Evolutionary conservation across 2,797 vertebrate genomes (phyloP), one percentile per base, ranked within the genome.

Genomic region (Cossypha polioptera): DNA sequence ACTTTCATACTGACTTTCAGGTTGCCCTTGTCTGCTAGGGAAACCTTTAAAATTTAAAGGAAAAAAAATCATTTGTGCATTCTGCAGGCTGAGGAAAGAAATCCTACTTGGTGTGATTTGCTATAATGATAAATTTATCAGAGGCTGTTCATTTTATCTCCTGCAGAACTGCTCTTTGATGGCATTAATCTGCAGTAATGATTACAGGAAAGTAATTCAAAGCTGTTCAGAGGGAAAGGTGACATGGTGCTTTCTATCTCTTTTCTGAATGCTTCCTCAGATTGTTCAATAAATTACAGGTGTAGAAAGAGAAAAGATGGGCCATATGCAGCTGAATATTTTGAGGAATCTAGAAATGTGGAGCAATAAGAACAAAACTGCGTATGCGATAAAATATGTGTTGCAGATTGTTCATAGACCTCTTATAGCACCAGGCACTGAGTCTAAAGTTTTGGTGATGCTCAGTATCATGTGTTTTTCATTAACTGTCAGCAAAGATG

Each of bases 111-210:
- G 45, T 92, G 42, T 92, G 78, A 95, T 96, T 97, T 96, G 72
- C 93, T 96, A 63, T 91, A 93, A 97, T 96, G 92, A 93, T 96
- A 92, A 95, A 97, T 97, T 97, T 97, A 96, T 95, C 94, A 96
- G 88, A 97, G 96, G 72, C 74, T 92, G 61, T 73, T 97, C 93
- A 88, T 86, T 94, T 96, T 96, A 88, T 97, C 93, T 96, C 92
- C 92, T 90, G 76, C 54, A 97, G 89, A 96, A 97, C 93, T 88
- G 71, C 61, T 97, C 85, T 97, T 96, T 95, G 95, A 96, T 97
- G 89, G 58, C 93, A 96, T 95, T 97, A 97, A 97, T 94, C 96
- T 96, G 88, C 83, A 96, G 94, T 96, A 97, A 97, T 96, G 92
- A 97, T 96, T 96, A 80, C 65, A 95, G 65, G 63, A 92, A 96